Evolutionary conservation across 2,113 vertebrate genomes (phyloP).

Genomic region (Boleophthalmus pectinirostris): DNA sequence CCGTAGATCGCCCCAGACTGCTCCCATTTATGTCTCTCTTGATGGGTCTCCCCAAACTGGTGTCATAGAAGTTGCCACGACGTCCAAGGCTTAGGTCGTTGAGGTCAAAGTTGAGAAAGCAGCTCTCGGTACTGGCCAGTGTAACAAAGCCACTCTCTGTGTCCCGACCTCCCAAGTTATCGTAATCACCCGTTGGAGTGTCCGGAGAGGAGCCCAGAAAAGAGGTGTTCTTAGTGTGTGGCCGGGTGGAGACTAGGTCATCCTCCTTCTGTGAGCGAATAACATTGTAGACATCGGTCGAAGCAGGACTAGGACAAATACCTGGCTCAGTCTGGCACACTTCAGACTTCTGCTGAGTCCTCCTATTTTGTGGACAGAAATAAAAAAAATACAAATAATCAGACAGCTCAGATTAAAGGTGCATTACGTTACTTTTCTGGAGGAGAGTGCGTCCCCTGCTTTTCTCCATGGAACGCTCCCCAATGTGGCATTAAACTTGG

Average conservation of each 20-base stretch:
- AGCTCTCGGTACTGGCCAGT: slow-evolving; percentile 82
- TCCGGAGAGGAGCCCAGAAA: slow-evolving; percentile 81
- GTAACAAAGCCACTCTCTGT: slow-evolving; percentile 84
- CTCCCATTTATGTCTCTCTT: slow-evolving; percentile 53
- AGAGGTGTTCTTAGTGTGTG: slow-evolving; percentile 87
- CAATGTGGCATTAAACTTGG: neutral
- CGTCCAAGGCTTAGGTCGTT: slow-evolving; percentile 81
- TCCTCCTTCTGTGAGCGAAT: slow-evolving; percentile 86
- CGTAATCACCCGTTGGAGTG: slow-evolving; percentile 78
- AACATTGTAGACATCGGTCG: slow-evolving; percentile 85
- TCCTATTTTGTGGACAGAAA: slow-evolving; percentile 51
- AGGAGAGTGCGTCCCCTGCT: too few species aligned
- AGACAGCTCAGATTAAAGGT: neutral
- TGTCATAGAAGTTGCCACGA: slow-evolving; percentile 79
- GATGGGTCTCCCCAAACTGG: slow-evolving; percentile 65
- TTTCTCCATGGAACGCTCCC: too few species aligned
- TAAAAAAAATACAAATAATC: neutral
- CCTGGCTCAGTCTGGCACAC: slow-evolving; percentile 70
- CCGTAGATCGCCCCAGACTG: slow-evolving; percentile 32
- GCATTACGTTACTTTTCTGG: neutral
- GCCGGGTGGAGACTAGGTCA: slow-evolving; percentile 84
- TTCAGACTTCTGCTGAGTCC: slow-evolving; percentile 68
- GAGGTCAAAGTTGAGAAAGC: slow-evolving; percentile 90
- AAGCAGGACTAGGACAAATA: slow-evolving; percentile 70
- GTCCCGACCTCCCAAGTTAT: slow-evolving; percentile 75